Conservation (phyloP, 2,113 vertebrate genomes). For the Serinus canaria region DNA sequence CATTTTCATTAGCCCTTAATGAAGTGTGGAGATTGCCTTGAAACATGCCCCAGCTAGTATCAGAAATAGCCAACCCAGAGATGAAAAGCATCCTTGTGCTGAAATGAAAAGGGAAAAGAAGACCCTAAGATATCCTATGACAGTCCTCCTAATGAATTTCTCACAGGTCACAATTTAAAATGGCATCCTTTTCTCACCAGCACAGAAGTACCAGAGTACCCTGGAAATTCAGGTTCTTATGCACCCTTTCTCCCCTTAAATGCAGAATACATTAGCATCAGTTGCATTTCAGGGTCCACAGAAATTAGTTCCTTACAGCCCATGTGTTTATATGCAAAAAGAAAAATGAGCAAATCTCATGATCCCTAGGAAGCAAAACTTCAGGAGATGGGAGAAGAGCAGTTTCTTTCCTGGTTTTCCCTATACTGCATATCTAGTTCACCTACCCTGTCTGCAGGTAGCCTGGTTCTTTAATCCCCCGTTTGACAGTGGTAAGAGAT, state of each 20-base stretch:
- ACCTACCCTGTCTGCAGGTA: background rate
- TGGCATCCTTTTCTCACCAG: background rate
- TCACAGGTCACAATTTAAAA: background rate
- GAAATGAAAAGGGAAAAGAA: background rate
- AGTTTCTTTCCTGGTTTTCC: background rate
- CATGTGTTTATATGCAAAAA: background rate
- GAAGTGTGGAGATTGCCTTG: background rate
- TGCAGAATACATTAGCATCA: background rate
- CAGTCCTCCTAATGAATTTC: background rate
- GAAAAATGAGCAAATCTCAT: background rate
- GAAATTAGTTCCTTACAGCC: background rate
- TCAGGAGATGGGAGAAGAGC: background rate
- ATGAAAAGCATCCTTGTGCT: conserved; percentile 15
- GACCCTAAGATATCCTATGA: background rate
- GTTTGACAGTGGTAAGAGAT: background rate
- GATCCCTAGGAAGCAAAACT: background rate
- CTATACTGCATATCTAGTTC: background rate
- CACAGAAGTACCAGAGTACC: background rate
- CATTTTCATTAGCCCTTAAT: conserved; percentile 9
- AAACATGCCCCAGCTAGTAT: background rate
- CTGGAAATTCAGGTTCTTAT: background rate
- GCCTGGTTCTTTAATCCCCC: background rate
- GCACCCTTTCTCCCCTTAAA: background rate
- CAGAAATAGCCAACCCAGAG: background rate
- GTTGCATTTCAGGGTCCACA: background rate